phyloP scores from a whole-genome alignment of 2,888 invertebrate genomes.

The Diarsia mendica region DNA sequence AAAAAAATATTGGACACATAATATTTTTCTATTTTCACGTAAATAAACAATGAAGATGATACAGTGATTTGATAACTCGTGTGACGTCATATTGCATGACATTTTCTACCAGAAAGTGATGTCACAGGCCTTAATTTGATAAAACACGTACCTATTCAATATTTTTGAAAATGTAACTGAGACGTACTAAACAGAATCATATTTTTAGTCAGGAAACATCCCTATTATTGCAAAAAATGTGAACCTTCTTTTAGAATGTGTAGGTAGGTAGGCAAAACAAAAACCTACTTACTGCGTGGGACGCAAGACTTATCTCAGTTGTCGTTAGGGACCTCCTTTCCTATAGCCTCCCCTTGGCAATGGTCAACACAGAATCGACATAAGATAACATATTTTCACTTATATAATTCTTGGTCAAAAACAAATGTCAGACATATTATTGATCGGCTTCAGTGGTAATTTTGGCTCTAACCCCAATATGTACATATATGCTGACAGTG shows the following conservation, averaged over 20 bases:
- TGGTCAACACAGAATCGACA: not conserved
- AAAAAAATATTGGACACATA: too few relatives aligned
- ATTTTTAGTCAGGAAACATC: too few relatives aligned
- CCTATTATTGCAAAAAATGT: not conserved
- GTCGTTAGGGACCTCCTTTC: not conserved
- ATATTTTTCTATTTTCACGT: too few relatives aligned
- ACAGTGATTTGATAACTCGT: too few relatives aligned
- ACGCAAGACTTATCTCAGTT: not conserved
- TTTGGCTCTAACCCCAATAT: not conserved
- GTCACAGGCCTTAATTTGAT: too few relatives aligned
- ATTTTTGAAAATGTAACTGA: too few relatives aligned
- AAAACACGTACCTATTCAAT: too few relatives aligned
- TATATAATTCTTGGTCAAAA: conserved; percentile 1
- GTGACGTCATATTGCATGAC: too few relatives aligned
- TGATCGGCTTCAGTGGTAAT: not conserved
- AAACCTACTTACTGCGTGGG: not conserved
- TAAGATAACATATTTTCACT: not conserved
- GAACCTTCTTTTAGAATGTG: not conserved
- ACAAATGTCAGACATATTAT: not conserved
- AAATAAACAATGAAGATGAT: too few relatives aligned
- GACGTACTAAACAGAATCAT: too few relatives aligned
- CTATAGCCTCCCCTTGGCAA: conserved; percentile 4
- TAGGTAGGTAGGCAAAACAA: not conserved
- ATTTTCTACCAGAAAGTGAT: too few relatives aligned
- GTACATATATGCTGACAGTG: not conserved